phyloP scores from a whole-genome alignment of 53 echinoderm and acorn worm species.

The Actinopyga echinites region DNA sequence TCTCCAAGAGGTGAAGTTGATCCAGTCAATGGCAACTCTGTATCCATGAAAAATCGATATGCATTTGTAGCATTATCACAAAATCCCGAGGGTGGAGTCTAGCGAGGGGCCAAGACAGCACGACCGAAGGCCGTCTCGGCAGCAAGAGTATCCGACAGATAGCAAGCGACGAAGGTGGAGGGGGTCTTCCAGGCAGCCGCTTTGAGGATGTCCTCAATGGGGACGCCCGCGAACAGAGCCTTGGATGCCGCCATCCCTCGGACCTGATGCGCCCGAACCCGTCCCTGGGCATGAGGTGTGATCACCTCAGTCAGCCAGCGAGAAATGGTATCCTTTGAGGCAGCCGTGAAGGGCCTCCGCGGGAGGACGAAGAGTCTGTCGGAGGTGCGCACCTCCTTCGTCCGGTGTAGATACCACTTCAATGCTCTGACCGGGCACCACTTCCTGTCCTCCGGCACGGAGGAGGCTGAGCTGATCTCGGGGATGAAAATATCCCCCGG shows the following conservation, averaged over 20 bases:
- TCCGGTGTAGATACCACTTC: too few relatives aligned
- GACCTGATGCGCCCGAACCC: neutral
- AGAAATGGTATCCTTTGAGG: neutral
- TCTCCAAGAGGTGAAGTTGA: too few relatives aligned
- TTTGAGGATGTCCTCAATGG: too few relatives aligned
- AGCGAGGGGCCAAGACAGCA: neutral
- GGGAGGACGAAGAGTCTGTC: neutral
- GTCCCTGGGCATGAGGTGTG: neutral
- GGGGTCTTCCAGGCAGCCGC: too few relatives aligned
- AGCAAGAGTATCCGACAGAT: neutral
- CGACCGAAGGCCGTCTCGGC: too few relatives aligned
- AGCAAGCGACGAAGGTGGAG: neutral
- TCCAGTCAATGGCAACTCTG: too few relatives aligned
- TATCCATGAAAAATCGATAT: too few relatives aligned
- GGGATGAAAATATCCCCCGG: constrained; percentile 38
- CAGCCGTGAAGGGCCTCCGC: neutral
- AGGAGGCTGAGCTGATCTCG: constrained; percentile 13
- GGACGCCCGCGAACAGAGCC: neutral
- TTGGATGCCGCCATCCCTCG: neutral
- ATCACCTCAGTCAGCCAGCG: neutral
- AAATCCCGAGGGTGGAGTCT: too few relatives aligned
- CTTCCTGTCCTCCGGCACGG: too few relatives aligned
- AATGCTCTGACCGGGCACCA: neutral
- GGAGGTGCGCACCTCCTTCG: too few relatives aligned
- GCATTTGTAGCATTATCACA: too few relatives aligned